Percentiles rank a stretch among this genome's conserved stretches.
Conservation (phyloP, 2,113 vertebrate species). For the Thalassarche chlororhynchos region DNA sequence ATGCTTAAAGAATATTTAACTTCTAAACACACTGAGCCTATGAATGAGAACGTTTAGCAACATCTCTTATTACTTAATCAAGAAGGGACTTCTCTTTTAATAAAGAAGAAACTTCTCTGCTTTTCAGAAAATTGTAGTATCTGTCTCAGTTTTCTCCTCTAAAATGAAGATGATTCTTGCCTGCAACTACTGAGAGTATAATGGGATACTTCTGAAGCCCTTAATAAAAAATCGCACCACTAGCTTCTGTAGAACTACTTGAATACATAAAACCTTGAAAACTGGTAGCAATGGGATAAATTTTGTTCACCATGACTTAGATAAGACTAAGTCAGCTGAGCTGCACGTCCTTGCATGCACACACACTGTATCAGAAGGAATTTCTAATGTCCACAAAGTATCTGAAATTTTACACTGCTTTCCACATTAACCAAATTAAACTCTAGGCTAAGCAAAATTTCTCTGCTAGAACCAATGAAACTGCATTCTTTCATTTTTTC, state of each 20-base stretch:
- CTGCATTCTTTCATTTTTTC: neutral
- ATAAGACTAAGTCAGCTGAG: neutral
- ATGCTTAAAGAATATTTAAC: neutral
- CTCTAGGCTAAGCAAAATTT: neutral
- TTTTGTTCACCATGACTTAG: neutral
- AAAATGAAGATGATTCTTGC: neutral
- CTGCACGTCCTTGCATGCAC: neutral
- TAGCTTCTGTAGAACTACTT: neutral
- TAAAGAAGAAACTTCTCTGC: neutral
- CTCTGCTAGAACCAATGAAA: neutral
- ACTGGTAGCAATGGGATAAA: neutral
- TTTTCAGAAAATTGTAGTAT: neutral
- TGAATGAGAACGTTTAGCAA: neutral
- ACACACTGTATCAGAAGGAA: neutral
- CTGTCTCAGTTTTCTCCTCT: neutral
- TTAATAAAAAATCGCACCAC: neutral
- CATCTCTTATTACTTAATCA: neutral
- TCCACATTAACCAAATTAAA: neutral
- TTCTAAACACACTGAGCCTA: neutral
- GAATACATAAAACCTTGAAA: neutral
- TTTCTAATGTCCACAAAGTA: neutral
- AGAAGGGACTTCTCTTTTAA: neutral
- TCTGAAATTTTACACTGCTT: neutral
- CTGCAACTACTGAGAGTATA: neutral
- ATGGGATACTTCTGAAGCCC: neutral